A percentile compares a stretch with the other conserved stretches of the same genome.
These are phyloP conservation scores for Chymomyza costata DNA, from an alignment of 1,140 invertebrate genomes.

Conservation along the genomic window DNA sequence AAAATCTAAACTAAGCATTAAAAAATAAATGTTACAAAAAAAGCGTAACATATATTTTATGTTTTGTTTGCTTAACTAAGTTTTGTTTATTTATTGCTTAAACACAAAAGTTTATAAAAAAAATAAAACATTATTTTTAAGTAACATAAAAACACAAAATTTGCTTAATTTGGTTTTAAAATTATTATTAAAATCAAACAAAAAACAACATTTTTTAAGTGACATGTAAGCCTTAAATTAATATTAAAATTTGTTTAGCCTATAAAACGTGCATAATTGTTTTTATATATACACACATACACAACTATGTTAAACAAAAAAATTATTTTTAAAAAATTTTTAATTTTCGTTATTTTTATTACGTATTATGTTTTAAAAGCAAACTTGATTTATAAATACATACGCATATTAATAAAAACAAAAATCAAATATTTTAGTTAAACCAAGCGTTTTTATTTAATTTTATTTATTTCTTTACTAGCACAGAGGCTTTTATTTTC, in stretches of 20 bases:
- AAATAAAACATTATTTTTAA: too few relatives aligned
- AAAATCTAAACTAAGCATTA: slow-evolving; percentile 3
- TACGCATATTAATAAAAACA: slow-evolving; percentile 63
- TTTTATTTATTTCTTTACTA: slow-evolving; percentile 25
- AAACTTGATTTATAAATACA: slow-evolving; percentile 46
- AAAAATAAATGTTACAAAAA: slow-evolving; percentile 23
- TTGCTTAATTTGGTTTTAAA: not conserved
- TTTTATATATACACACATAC: slow-evolving; percentile 51
- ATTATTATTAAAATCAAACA: slow-evolving; percentile 14
- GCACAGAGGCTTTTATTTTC: slow-evolving; percentile 49
- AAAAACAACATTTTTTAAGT: slow-evolving; percentile 15
- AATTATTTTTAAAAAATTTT: slow-evolving; percentile 11
- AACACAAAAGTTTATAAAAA: slow-evolving; percentile 28
- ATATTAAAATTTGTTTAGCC: slow-evolving; percentile 43
- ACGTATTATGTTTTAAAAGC: slow-evolving; percentile 69
- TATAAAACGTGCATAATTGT: slow-evolving; percentile 60
- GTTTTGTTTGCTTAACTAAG: not conserved
- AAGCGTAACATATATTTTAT: not conserved
- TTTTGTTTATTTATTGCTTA: too few relatives aligned
- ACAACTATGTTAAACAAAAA: slow-evolving; percentile 45
- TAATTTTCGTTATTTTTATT: slow-evolving; percentile 68
- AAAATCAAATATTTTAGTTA: slow-evolving; percentile 63
- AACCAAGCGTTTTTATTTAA: slow-evolving; percentile 36
- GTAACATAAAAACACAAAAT: slow-evolving; percentile 39
- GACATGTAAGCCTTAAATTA: slow-evolving; percentile 38